A percentile compares a stretch with the other conserved stretches of the same genome.
Evolutionary conservation across 1,140 invertebrate genomes (phyloP).

Genomic region (Drosophila sechellia): DNA sequence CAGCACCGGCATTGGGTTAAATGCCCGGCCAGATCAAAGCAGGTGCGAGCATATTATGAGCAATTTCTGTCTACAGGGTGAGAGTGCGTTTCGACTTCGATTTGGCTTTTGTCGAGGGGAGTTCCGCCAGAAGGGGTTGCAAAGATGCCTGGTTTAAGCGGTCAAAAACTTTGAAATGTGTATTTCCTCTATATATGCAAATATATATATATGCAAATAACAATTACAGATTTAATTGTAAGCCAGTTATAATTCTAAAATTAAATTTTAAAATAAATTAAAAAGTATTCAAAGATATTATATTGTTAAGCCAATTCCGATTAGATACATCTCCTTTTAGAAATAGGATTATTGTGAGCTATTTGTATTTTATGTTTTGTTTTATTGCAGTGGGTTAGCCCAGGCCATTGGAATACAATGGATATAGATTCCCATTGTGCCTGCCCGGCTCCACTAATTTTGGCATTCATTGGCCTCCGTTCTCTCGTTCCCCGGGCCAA

Average conservation of each 20-base stretch:
- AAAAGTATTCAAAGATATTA: neutral
- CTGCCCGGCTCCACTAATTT: slow-evolving; percentile 26
- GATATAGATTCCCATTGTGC: slow-evolving; percentile 15
- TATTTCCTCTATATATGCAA: neutral
- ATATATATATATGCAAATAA: no score
- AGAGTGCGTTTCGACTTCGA: slow-evolving; percentile 1
- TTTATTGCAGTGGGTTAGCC: neutral
- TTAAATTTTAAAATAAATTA: neutral
- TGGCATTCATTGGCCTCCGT: slow-evolving; percentile 24
- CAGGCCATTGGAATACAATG: neutral
- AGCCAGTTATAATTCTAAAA: no score
- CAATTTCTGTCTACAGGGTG: slow-evolving; percentile 25
- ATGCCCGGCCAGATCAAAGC: slow-evolving; percentile 58
- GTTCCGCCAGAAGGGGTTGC: neutral
- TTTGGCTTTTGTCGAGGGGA: neutral
- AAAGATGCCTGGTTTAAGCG: neutral
- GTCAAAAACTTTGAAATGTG: neutral
- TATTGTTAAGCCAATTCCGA: no score
- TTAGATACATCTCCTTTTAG: no score
- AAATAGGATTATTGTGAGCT: neutral
- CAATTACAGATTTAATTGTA: no score
- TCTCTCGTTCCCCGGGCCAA: slow-evolving; percentile 7
- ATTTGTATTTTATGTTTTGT: neutral
- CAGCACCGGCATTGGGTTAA: slow-evolving; percentile 49
- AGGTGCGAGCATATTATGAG: slow-evolving; percentile 57